phyloP scores from a whole-genome alignment of 2,888 invertebrate genomes.

The Ormyrus thymus region DNA sequence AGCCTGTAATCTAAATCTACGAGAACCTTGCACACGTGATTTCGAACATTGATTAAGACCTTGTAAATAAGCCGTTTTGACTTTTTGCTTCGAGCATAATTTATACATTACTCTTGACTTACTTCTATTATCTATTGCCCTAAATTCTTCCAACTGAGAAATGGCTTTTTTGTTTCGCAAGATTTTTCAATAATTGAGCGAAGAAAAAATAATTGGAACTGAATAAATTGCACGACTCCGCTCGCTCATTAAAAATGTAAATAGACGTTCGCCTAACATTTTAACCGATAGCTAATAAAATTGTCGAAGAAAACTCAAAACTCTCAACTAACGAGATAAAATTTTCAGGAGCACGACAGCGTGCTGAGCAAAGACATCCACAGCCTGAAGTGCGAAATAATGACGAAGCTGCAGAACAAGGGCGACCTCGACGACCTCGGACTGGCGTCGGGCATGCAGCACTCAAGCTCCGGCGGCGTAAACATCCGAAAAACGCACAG shows the following conservation, averaged over 20 bases:
- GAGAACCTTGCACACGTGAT: background rate
- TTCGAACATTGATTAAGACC: background rate
- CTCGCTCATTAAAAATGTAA: background rate
- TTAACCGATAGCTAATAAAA: too few relatives aligned
- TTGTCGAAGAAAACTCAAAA: too few relatives aligned
- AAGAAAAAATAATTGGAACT: background rate
- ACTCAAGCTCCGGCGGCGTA: background rate
- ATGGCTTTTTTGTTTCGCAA: background rate
- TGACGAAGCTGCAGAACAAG: slow-evolving; percentile 65
- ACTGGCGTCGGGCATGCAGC: background rate
- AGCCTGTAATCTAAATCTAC: background rate
- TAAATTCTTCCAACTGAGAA: background rate
- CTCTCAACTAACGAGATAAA: too few relatives aligned
- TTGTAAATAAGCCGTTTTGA: background rate
- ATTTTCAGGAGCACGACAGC: slow-evolving; percentile 58
- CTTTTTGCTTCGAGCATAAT: background rate
- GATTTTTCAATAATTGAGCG: background rate
- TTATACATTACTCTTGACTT: background rate
- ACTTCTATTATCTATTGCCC: background rate
- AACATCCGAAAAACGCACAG: slow-evolving; percentile 70
- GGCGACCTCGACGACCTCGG: slow-evolving; percentile 22
- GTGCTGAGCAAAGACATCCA: slow-evolving; percentile 68
- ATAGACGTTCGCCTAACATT: background rate
- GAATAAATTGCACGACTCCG: too few relatives aligned
- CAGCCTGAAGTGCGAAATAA: slow-evolving; percentile 69